Evolutionary conservation across 2,113 vertebrate genomes (phyloP).

Genomic region (Triplophysa tibetana): DNA sequence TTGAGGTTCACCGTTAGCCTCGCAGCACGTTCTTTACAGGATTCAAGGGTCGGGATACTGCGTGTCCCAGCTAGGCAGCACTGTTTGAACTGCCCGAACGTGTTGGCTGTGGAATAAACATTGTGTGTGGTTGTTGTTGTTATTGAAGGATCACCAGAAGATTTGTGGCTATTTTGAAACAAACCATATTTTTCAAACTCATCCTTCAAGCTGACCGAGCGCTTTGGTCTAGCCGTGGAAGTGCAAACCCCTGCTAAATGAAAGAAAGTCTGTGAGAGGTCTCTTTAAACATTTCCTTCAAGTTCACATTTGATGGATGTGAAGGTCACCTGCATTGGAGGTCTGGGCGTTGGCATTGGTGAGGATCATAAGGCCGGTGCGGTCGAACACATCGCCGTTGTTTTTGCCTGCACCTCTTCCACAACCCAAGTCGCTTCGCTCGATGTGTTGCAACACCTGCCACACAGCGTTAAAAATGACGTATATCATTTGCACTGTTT

Average conservation of each 20-base stretch:
- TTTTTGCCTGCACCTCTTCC: conserved; percentile 87
- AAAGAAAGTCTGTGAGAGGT: neutral
- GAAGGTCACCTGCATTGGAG: conserved; percentile 48
- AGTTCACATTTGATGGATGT: neutral
- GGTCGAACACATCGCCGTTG: conserved; percentile 80
- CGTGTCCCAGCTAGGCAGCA: conserved; percentile 76
- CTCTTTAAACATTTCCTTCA: too few relatives aligned
- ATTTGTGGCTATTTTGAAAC: conserved; percentile 18
- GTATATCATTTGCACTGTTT: too few relatives aligned
- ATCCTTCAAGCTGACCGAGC: conserved; percentile 44
- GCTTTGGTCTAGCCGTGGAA: conserved; percentile 59
- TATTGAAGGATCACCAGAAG: neutral
- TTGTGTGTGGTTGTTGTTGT: neutral
- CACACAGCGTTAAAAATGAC: neutral
- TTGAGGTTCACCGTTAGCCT: too few relatives aligned
- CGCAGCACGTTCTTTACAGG: conserved; percentile 66
- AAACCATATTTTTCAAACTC: conserved; percentile 47
- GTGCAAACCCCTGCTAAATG: conserved; percentile 62
- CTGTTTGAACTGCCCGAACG: neutral
- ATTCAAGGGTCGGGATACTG: conserved; percentile 58
- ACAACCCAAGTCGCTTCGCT: conserved; percentile 87
- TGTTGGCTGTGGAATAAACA: conserved; percentile 61
- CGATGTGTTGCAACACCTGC: conserved; percentile 80
- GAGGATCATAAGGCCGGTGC: conserved; percentile 86
- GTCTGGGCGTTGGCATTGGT: conserved; percentile 83